phyloP scores from a whole-genome alignment of 2,888 invertebrate genomes.

The Polydrusus pterygomalis region DNA sequence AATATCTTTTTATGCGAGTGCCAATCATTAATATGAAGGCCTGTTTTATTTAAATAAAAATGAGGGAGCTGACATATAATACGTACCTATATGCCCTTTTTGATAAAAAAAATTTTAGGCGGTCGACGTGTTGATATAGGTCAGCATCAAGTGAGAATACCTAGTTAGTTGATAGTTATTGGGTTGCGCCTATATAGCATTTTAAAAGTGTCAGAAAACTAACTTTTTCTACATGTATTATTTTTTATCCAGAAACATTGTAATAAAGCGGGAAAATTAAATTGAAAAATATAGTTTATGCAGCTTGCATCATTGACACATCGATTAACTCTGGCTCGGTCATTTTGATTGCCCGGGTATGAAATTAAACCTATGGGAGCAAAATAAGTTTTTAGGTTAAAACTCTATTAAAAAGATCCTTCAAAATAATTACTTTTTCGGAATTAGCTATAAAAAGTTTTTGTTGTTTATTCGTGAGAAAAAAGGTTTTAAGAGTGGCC shows the following conservation, averaged over 20 bases:
- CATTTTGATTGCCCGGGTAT: conserved; percentile 18
- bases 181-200: too few relatives aligned
- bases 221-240: too few relatives aligned
- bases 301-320: conserved; percentile 26
- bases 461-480: neutral
- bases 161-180: too few relatives aligned
- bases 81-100: too few relatives aligned
- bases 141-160: too few relatives aligned
- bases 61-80: too few relatives aligned
- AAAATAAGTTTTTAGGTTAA: conserved; percentile 26
- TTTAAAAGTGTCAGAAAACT: too few relatives aligned
- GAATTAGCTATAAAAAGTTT: conserved; percentile 4
- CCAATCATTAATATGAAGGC: neutral
- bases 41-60: neutral
- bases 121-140: too few relatives aligned
- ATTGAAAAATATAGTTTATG: conserved; percentile 33
- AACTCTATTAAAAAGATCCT: neutral
- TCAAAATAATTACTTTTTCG: conserved; percentile 6
- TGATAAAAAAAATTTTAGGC: too few relatives aligned
- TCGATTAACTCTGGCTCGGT: conserved; percentile 24
- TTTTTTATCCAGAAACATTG: too few relatives aligned
- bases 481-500: neutral
- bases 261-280: neutral
- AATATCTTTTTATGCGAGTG: neutral
- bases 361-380: conserved; percentile 16